Evolutionary conservation across 1,140 invertebrate species (phyloP).

Genomic region (Pseudomyrmex gracilis): DNA sequence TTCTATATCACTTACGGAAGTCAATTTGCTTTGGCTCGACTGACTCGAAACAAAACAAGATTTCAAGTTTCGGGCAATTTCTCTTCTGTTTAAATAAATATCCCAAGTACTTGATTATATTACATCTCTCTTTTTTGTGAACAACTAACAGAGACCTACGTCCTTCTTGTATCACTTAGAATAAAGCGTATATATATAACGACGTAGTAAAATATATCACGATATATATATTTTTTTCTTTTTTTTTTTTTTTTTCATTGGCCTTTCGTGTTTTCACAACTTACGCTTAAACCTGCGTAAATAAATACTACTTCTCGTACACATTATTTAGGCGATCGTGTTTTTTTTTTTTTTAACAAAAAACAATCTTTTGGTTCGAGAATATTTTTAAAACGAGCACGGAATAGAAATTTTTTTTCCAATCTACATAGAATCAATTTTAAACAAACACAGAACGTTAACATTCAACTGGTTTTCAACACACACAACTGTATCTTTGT

Average conservation of each 20-base stretch:
- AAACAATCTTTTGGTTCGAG: background rate
- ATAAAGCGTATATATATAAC: conserved; percentile 35
- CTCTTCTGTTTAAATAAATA: background rate
- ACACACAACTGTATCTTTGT: too few relatives aligned
- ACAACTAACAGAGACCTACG: background rate
- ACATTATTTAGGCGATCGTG: background rate
- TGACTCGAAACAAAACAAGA: background rate
- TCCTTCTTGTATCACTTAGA: background rate
- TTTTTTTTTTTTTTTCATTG: conserved; percentile 20
- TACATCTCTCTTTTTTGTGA: background rate
- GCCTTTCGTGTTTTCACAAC: conserved; percentile 14
- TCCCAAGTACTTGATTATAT: background rate
- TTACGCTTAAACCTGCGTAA: conserved; percentile 8
- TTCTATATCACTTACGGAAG: conserved; percentile 3
- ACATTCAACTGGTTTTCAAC: too few relatives aligned
- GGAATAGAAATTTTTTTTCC: background rate
- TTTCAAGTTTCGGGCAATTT: background rate
- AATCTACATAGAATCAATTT: background rate
- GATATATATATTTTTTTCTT: background rate
- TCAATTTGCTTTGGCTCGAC: background rate
- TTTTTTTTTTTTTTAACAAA: background rate
- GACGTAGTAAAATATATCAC: conserved; percentile 47
- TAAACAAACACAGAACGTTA: background rate
- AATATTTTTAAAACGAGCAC: background rate
- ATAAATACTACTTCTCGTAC: background rate